Conservation (phyloP, 2,797 vertebrate genomes). For the Urosaurus nigricauda region DNA sequence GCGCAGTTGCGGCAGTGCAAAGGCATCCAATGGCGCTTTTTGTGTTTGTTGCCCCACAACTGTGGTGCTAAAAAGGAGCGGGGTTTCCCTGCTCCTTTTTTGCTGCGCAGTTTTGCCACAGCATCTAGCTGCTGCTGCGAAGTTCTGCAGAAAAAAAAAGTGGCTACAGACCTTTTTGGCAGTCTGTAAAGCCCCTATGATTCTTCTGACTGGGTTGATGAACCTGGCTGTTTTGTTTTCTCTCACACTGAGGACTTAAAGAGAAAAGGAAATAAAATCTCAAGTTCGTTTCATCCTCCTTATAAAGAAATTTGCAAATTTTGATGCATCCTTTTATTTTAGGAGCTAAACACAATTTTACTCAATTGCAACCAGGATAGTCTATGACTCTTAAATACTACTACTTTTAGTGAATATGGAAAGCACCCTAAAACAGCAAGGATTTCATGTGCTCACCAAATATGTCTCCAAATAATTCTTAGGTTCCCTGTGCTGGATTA, state of each 20-base stretch:
- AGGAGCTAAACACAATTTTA: background rate
- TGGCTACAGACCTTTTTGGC: too few species aligned
- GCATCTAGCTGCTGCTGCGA: too few species aligned
- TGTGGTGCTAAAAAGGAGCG: too few species aligned
- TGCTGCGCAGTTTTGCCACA: too few species aligned
- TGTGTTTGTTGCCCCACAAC: too few species aligned
- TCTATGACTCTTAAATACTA: background rate
- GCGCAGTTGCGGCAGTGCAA: too few species aligned
- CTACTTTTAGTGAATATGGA: background rate
- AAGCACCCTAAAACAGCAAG: constrained; percentile 14
- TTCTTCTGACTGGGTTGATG: too few species aligned
- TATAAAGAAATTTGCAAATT: background rate
- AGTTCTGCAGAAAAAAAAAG: too few species aligned
- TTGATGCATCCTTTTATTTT: too few species aligned
- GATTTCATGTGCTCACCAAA: constrained; percentile 5
- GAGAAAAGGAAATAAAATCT: background rate
- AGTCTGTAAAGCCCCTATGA: too few species aligned
- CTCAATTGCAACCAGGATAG: background rate
- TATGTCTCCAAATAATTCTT: constrained; percentile 7
- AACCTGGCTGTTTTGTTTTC: background rate
- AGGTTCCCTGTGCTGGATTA: constrained; percentile 3
- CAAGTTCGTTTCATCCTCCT: background rate
- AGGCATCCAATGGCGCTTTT: too few species aligned
- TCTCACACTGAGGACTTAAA: background rate
- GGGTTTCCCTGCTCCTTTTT: too few species aligned